Evolutionary conservation across 1,140 invertebrate genomes (phyloP).

Genomic region (Stegodyphus dumicola): DNA sequence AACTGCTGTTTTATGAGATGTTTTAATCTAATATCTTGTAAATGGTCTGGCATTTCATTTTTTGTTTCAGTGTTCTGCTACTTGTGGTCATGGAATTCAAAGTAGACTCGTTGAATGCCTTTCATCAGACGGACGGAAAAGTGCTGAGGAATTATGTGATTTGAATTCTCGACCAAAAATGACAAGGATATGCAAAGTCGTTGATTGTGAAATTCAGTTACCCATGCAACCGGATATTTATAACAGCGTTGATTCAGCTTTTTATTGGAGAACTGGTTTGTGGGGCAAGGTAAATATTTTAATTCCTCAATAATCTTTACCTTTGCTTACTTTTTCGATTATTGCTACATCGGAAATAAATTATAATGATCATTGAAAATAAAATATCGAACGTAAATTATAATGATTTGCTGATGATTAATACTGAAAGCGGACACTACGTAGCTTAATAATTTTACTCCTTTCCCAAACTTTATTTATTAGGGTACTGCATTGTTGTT

Average conservation of each 20-base stretch:
- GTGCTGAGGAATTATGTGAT: conserved; percentile 25
- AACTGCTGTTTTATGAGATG: too few species aligned
- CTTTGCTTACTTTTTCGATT: too few species aligned
- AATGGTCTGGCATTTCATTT: background rate
- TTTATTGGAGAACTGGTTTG: conserved; percentile 67
- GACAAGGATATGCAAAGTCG: conserved; percentile 5
- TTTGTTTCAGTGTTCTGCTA: conserved; percentile 48
- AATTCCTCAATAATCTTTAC: too few species aligned
- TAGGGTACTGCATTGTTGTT: too few species aligned
- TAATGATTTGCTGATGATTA: too few species aligned
- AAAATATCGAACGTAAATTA: too few species aligned
- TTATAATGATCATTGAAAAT: too few species aligned
- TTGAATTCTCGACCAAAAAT: background rate
- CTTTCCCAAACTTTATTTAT: too few species aligned
- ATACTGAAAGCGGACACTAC: too few species aligned
- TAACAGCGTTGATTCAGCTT: conserved; percentile 50
- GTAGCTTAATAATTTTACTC: too few species aligned
- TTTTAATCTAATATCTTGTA: too few species aligned
- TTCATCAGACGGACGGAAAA: background rate
- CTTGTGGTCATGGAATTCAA: conserved; percentile 65
- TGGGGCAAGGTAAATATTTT: conserved; percentile 64
- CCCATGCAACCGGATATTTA: conserved; percentile 28
- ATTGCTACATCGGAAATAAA: too few species aligned
- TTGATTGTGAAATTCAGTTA: background rate
- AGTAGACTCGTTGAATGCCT: conserved; percentile 62